These are phyloP conservation scores for Heliconius nattereri DNA, from an alignment of 1,140 invertebrate species.

Conservation along the genomic window DNA sequence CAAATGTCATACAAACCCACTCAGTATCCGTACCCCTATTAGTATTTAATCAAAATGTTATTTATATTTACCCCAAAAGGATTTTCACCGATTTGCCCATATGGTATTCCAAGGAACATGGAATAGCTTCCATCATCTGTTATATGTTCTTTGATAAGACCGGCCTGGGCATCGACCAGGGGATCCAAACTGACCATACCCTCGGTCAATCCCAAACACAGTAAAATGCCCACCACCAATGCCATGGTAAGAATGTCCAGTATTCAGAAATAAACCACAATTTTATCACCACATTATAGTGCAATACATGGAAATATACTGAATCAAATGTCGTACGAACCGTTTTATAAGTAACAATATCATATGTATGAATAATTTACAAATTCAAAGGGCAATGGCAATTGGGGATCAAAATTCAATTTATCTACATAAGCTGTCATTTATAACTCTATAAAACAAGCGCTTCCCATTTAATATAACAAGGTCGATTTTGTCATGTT, in stretches of 20 bases:
- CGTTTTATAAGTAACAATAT: neutral
- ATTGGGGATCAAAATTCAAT: too few relatives aligned
- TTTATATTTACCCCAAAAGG: constrained; percentile 52
- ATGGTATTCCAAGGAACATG: constrained; percentile 53
- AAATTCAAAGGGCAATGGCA: neutral
- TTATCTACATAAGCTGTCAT: too few relatives aligned
- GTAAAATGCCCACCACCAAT: neutral
- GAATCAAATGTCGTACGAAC: neutral
- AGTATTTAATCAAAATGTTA: neutral
- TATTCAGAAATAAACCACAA: neutral
- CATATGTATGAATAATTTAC: neutral
- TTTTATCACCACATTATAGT: neutral
- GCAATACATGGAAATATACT: neutral
- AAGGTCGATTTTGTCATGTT: too few relatives aligned
- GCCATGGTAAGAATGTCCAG: neutral
- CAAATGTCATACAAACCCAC: neutral
- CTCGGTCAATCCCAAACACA: neutral
- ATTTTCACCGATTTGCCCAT: constrained; percentile 42
- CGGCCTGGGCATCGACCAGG: neutral
- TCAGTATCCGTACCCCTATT: too few relatives aligned
- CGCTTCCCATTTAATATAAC: too few relatives aligned
- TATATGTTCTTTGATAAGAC: neutral
- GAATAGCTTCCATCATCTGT: neutral
- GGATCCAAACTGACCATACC: neutral
- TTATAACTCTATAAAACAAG: too few relatives aligned